A percentile compares a stretch with the other conserved stretches of the same genome.
Conservation (phyloP, 2,888 invertebrate species). For the Meganola albula region DNA sequence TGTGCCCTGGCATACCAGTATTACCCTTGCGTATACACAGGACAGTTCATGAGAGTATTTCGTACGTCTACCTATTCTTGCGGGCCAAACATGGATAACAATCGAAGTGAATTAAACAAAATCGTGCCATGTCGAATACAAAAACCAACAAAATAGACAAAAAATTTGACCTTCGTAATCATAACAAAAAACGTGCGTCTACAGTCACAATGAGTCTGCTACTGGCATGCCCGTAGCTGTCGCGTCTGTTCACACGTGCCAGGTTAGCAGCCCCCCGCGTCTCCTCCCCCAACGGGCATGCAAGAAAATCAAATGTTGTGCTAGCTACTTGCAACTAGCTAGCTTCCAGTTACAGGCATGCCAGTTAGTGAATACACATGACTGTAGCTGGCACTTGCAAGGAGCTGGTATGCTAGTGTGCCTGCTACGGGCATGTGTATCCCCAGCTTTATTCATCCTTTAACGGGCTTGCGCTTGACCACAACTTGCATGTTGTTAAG, state of each 20-base stretch:
- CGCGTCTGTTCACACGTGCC: slow-evolving; percentile 17
- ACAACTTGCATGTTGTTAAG: too few species aligned
- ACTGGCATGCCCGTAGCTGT: slow-evolving; percentile 15
- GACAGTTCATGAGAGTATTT: slow-evolving; percentile 25
- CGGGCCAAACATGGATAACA: slow-evolving; percentile 6
- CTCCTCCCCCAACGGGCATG: slow-evolving; percentile 18
- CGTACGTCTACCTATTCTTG: slow-evolving; percentile 20
- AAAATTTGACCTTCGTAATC: slow-evolving; percentile 13
- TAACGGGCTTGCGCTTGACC: too few species aligned
- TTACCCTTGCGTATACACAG: slow-evolving; percentile 10
- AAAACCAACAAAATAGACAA: slow-evolving; percentile 8
- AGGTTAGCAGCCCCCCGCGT: slow-evolving; percentile 12
- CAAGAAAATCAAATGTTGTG: slow-evolving; percentile 17
- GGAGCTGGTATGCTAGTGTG: slow-evolving; percentile 17
- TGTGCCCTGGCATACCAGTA: slow-evolving; percentile 14
- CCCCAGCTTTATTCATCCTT: slow-evolving; percentile 1
- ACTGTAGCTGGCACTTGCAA: slow-evolving; percentile 15
- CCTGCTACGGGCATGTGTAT: slow-evolving; percentile 6
- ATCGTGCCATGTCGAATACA: slow-evolving; percentile 4
- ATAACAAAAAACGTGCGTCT: slow-evolving; percentile 11
- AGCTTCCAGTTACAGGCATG: slow-evolving; percentile 15
- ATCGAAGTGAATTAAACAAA: neutral
- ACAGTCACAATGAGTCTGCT: slow-evolving; percentile 10
- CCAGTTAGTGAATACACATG: slow-evolving; percentile 15
- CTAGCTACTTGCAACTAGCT: slow-evolving; percentile 20